Base-by-base conservation (phyloP, 2,797 vertebrate species). In the Etheostoma perlongum region DNA sequence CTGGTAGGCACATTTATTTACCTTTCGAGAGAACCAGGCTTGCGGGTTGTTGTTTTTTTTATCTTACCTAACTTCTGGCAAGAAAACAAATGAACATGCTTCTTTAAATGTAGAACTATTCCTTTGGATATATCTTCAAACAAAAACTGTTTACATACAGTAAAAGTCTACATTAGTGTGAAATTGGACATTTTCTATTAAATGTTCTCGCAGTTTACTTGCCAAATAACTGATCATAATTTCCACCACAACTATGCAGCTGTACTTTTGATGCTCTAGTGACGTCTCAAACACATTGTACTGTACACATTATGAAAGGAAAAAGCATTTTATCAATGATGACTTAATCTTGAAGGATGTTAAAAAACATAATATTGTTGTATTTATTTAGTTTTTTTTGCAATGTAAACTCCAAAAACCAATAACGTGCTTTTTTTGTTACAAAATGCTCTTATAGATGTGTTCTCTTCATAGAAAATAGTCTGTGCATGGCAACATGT, bases 371-470 rank as follows among this genome's bases (percentile, higher is more conserved):
- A 72, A 59, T 40, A 67, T 73, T 67, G 44, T 64, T 82, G 48
- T 86, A 79, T 84, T 92, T 74, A 84, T 84, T 84, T 51, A 5
- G 27, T 11, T 59, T 70, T 68, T 59, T 71, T 81, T 84, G 74
- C 67, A 74, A 78, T 74, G 74, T 78, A 61, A 81, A 67, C 79
- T 88, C 68, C 74, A 85, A 85, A 92, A 90, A 88, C 64, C 85
- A 65, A 65, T 72, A 58, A 57, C 72, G 73, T 85, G 81, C 55
- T 72, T 78, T 78, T 63, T 72, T 83, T 82, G 70, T 83, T 82
- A 86, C 72, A 89, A 92, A 90, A 89, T 64, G 76, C 81, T 91
- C 79, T 2, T 53, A 82, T 58, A 52, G 70, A 82, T 88, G 67
- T 79, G 73, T 74, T 81, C 53, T 88, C 70, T 74, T 58, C 30